Base-by-base conservation (phyloP, 2,113 vertebrate genomes). In the Rhabdomys dilectus region DNA sequence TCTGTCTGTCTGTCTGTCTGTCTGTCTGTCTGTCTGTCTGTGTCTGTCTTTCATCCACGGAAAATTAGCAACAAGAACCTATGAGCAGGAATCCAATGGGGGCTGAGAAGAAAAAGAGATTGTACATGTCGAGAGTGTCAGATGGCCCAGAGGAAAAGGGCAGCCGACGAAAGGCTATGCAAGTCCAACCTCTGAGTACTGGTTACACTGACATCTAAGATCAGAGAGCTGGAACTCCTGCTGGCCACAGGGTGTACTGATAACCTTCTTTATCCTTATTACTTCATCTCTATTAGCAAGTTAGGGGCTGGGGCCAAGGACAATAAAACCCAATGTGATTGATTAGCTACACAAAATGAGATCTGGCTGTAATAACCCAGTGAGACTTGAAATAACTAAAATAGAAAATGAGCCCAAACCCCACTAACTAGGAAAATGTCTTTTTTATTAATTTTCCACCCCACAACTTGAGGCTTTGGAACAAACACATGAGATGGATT, bases 51-150 rank as follows among this genome's bases (percentile, higher is more conserved):
- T 68, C 66, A 34, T 68, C 31, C 5, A 31, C 31, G 5, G 31
- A 39, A 80, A 16, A 16, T 19, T 19, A 76, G 39, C 5, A 66
- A 0, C 45, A 60, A 73, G 21, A 31, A 76, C 34, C 0, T 45
- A 22, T 51, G 45, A 3, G 8, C 68, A 21, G 22, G 80, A 1
- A 3, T 24, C 36, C 21, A 36, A 75, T 39, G 87, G 24, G 11
- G 34, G 66, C 7, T 29, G 17, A 56, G 17, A 19, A 16, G 26
- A 19, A 68, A 21, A 34, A 68, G 29, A 91, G 19, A 39, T 7
- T 1, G 0, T 5, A 34, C n/a, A 39, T 19, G 51, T 36, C 6
- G 26, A 13, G n/a, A n/a, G 26, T 4, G 36, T 24, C 42, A n/a
- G 70, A 91, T 62, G 29, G 17, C 26, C 36, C 22, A 89, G 13